Conservation (phyloP, 2,113 vertebrate species). For the Uropsilus gracilis region DNA sequence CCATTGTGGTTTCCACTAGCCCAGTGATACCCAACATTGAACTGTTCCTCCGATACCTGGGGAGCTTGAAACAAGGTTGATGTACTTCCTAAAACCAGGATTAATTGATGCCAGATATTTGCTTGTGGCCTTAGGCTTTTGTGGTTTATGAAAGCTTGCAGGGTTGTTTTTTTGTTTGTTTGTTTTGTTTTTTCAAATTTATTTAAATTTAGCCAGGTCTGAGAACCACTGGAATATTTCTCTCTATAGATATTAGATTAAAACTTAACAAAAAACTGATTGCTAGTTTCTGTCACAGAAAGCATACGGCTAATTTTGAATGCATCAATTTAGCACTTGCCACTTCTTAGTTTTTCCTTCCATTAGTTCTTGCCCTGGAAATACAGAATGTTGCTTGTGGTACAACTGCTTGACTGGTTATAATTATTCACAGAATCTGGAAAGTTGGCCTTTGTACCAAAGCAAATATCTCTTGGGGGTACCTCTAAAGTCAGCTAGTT, state of each 20-base stretch:
- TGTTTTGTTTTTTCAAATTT: not conserved
- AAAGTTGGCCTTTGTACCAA: not conserved
- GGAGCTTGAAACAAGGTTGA: not conserved
- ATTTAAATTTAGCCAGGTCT: not conserved
- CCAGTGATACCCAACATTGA: not conserved
- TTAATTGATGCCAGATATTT: not conserved
- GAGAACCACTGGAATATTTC: not conserved
- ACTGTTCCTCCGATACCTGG: not conserved
- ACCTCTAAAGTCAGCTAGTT: not conserved
- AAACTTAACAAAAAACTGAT: not conserved
- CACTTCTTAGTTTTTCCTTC: not conserved
- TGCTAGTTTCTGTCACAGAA: not conserved
- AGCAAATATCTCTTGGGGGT: not conserved
- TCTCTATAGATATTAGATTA: not conserved
- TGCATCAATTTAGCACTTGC: not conserved
- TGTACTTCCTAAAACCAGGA: not conserved
- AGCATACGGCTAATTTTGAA: not conserved
- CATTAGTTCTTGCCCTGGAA: not conserved
- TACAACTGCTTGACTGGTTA: not conserved
- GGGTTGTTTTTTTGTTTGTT: not conserved
- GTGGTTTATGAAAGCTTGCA: slow-evolving; percentile 19
- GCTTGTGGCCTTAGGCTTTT: not conserved
- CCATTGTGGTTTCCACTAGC: not conserved
- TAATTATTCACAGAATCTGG: not conserved
- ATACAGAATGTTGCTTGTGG: not conserved